Evolutionary conservation across 2,797 vertebrate genomes (phyloP).

Genomic region (Malurus leucopterus): DNA sequence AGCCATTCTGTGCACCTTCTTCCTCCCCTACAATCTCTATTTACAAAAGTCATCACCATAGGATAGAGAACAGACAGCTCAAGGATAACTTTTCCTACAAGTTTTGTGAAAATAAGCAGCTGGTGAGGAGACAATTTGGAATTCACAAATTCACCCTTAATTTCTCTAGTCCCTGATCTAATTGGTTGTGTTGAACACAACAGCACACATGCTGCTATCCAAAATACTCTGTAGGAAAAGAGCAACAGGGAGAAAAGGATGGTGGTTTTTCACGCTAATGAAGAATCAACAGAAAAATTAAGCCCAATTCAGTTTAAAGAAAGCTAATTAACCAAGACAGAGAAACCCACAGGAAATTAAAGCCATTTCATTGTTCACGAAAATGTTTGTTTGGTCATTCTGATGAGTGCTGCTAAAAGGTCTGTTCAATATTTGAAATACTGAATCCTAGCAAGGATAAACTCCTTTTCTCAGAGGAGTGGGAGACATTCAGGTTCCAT

Average conservation of each 20-base stretch:
- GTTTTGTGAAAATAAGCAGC: neutral
- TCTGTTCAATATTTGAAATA: neutral
- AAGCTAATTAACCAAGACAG: neutral
- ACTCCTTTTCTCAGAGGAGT: neutral
- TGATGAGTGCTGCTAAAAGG: neutral
- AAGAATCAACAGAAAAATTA: constrained; percentile 24
- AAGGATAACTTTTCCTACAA: neutral
- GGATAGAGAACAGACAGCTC: neutral
- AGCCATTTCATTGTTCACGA: neutral
- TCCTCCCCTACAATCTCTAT: neutral
- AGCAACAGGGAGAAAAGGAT: neutral
- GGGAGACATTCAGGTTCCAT: neutral
- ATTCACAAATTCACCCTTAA: neutral
- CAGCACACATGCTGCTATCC: neutral
- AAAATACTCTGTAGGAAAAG: neutral
- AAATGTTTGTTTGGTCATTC: neutral
- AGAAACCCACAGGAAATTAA: constrained; percentile 8
- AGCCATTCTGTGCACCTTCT: neutral
- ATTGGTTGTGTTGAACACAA: neutral
- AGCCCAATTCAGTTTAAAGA: constrained; percentile 1
- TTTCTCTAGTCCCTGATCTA: neutral
- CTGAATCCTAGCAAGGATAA: neutral
- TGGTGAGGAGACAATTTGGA: neutral
- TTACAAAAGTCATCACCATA: neutral
- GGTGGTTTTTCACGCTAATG: neutral